Evolutionary conservation across 2,113 vertebrate genomes (phyloP).

Genomic region (Embiotoca jacksoni): DNA sequence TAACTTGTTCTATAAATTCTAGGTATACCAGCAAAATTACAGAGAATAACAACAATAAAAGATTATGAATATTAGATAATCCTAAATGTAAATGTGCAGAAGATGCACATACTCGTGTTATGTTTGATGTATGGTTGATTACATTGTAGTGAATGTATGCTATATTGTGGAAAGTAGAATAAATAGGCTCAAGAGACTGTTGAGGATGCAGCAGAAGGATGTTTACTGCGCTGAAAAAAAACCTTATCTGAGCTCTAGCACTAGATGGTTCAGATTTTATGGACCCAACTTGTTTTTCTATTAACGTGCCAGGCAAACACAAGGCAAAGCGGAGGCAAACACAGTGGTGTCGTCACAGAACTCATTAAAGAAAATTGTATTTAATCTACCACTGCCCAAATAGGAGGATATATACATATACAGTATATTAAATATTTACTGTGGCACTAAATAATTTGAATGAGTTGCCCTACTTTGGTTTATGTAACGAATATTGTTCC

Average conservation of each 20-base stretch:
- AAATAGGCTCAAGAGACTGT: constrained; percentile 4
- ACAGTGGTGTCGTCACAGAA: background rate
- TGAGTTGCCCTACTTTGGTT: constrained; percentile 10
- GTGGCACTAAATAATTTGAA: constrained; percentile 1
- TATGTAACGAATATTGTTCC: background rate
- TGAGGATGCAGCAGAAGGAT: background rate
- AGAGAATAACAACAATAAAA: too few species aligned
- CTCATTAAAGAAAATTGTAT: background rate
- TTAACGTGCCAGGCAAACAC: constrained; percentile 31
- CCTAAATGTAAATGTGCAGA: too few species aligned
- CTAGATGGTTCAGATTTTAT: constrained; percentile 8
- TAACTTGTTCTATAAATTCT: too few species aligned
- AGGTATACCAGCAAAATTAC: too few species aligned
- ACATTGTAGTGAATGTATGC: background rate
- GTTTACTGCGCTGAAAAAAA: background rate
- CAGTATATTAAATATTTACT: constrained; percentile 26
- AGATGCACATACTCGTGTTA: background rate
- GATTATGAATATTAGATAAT: too few species aligned
- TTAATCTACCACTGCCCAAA: background rate
- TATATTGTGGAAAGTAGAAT: background rate
- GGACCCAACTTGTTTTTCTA: background rate
- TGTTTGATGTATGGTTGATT: background rate
- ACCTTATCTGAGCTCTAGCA: background rate
- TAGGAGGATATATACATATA: constrained; percentile 7
- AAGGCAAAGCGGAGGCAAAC: background rate